Evolutionary conservation across 2,797 vertebrate genomes (phyloP), one percentile per base, ranked within the genome.

Genomic region (Harpagifer antarcticus): DNA sequence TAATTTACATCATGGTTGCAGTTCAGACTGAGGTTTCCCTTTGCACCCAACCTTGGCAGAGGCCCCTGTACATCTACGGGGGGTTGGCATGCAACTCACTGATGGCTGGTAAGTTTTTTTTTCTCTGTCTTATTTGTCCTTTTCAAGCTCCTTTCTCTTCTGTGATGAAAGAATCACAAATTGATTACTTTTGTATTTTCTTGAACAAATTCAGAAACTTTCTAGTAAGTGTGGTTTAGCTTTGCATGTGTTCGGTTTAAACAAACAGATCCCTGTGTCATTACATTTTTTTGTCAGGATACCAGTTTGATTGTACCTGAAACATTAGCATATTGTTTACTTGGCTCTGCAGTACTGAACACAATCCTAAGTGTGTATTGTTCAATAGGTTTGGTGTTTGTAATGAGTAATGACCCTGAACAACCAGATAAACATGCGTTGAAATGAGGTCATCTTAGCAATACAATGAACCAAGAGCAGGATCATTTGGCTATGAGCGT

Each of bases 91-190:
- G 89, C 79, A 95, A 94, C 79, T 78, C 90, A 1, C 80, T 95
- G 20, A 95, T 94, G 94, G 91, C 90, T 74, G 93, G 95, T 95
- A 74, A 82, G 93, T 80, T 67, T 68, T 80, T 67, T 68, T 58
- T 16, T 63, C 10, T 71, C 53, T 56, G n/a, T 42, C n/a, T 47
- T 50, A 13, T 40, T 68, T 57, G 9, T 5, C 23, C 1, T 40
- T 33, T 61, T 65, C 19, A 37, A 27, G 14, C 16, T 62, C 0
- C 20, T 19, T 45, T 49, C n/a, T 49, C 1, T 65, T 62, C 3
- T 45, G 12, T 57, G 16, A 5, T 57, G 20, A 33, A 7, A 17
- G 2, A 56, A 49, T 44, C 37, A 1, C 1, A 52, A 27, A 1
- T 48, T 9, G 10, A 59, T 42, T 7, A 11, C 12, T 42, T 55